A percentile compares a stretch with the other conserved stretches of the same genome.
These are phyloP conservation scores for Drosophila nasuta DNA, from an alignment of 1,140 invertebrate genomes.

Conservation along the genomic window DNA sequence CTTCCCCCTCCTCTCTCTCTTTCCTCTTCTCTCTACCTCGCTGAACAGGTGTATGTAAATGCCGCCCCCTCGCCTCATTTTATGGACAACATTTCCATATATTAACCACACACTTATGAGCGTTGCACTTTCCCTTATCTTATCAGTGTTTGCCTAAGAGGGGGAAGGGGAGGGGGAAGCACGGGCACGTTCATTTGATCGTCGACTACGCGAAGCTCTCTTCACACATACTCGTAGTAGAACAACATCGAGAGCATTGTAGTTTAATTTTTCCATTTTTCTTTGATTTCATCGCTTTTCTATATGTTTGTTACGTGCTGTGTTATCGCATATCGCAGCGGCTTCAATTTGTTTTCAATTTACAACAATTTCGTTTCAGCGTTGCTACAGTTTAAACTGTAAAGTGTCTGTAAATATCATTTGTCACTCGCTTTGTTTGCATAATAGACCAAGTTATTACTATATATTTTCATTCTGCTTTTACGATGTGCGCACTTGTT, in stretches of 20 bases:
- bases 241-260: slow-evolving; percentile 38
- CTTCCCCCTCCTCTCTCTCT: no score
- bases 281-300: slow-evolving; percentile 71
- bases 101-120: not conserved
- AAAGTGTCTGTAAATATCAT: slow-evolving; percentile 64
- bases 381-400: slow-evolving; percentile 24
- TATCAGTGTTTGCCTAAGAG: slow-evolving; percentile 52
- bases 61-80: slow-evolving; percentile 18
- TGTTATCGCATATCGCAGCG: slow-evolving; percentile 57
- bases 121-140: slow-evolving; percentile 57
- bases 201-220: slow-evolving; percentile 20
- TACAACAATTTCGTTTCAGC: slow-evolving; percentile 77
- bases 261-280: slow-evolving; percentile 67
- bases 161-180: not conserved
- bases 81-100: slow-evolving; percentile 54
- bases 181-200: slow-evolving; percentile 63
- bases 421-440: slow-evolving; percentile 51
- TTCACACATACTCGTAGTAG: not conserved
- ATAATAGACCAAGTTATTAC: slow-evolving; percentile 43
- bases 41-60: slow-evolving; percentile 67
- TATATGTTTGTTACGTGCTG: slow-evolving; percentile 1
- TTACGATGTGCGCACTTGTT: slow-evolving; percentile 46
- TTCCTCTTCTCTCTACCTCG: not conserved
- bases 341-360: slow-evolving; percentile 83
- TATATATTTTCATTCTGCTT: slow-evolving; percentile 22